A percentile compares a stretch with the other conserved stretches of the same genome.
Evolutionary conservation across 35 echinoderm and acorn worm genomes (phyloP).

Genomic region (Lytechinus pictus): DNA sequence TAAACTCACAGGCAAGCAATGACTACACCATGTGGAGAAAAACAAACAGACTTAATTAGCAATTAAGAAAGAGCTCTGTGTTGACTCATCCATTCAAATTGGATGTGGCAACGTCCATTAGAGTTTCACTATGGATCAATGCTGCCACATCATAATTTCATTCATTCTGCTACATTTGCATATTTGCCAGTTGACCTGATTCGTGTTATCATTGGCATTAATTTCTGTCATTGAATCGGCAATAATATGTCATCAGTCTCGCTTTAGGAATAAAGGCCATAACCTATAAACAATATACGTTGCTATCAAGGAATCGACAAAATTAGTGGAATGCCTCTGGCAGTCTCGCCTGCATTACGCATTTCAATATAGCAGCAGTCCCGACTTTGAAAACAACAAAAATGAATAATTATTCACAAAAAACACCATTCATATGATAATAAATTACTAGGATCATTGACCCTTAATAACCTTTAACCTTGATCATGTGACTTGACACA

Average conservation of each 20-base stretch:
- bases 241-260: background rate
- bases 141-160: background rate
- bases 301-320: too few relatives aligned
- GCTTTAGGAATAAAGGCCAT: background rate
- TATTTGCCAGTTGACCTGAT: background rate
- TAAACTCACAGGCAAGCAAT: background rate
- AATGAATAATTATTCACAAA: too few relatives aligned
- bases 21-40: background rate
- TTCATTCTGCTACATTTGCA: background rate
- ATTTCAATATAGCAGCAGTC: too few relatives aligned
- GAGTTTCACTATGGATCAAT: background rate
- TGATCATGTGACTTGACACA: too few relatives aligned
- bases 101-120: background rate
- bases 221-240: background rate
- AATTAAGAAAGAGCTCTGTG: conserved; percentile 1
- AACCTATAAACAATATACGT: too few relatives aligned
- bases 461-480: too few relatives aligned
- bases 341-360: too few relatives aligned
- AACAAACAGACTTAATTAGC: conserved; percentile 13
- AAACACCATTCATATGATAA: too few relatives aligned
- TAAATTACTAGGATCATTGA: too few relatives aligned
- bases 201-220: background rate
- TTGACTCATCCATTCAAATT: background rate
- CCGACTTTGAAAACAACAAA: too few relatives aligned
- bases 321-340: too few relatives aligned